Evolutionary conservation across 2,888 invertebrate species (phyloP).

Genomic region (Dermolepida albohirtum): DNA sequence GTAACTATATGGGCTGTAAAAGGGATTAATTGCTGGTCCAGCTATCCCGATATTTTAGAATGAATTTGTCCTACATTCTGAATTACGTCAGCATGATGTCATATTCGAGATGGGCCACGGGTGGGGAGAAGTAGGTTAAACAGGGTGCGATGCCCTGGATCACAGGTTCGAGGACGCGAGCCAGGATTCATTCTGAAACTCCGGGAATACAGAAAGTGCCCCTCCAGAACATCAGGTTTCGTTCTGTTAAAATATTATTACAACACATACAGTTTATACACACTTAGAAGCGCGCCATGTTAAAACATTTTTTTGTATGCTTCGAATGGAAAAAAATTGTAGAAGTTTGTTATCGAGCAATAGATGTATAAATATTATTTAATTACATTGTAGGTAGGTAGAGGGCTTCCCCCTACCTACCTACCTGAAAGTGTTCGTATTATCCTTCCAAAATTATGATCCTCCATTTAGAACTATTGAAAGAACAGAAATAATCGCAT

Average conservation of each 20-base stretch:
- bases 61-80: slow-evolving; percentile 74
- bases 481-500: no score
- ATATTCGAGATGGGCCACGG: slow-evolving; percentile 49
- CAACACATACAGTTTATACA: background rate
- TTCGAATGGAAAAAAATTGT: no score
- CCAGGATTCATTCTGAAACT: slow-evolving; percentile 59
- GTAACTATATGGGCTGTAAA: slow-evolving; percentile 34
- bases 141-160: slow-evolving; percentile 74
- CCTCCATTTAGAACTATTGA: no score
- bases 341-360: no score
- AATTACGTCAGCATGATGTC: slow-evolving; percentile 71
- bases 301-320: background rate
- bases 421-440: no score
- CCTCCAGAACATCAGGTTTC: slow-evolving; percentile 2
- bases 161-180: slow-evolving; percentile 62
- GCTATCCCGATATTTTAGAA: slow-evolving; percentile 70
- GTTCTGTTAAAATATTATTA: slow-evolving; percentile 34
- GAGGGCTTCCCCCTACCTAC: no score
- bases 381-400: no score
- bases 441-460: no score
- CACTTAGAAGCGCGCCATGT: background rate
- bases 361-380: no score
- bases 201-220: slow-evolving; percentile 27
- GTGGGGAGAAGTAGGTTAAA: slow-evolving; percentile 71
- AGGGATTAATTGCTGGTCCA: slow-evolving; percentile 50